Base-by-base conservation (phyloP, 2,888 invertebrate genomes). In the Heliothis peltigera region DNA sequence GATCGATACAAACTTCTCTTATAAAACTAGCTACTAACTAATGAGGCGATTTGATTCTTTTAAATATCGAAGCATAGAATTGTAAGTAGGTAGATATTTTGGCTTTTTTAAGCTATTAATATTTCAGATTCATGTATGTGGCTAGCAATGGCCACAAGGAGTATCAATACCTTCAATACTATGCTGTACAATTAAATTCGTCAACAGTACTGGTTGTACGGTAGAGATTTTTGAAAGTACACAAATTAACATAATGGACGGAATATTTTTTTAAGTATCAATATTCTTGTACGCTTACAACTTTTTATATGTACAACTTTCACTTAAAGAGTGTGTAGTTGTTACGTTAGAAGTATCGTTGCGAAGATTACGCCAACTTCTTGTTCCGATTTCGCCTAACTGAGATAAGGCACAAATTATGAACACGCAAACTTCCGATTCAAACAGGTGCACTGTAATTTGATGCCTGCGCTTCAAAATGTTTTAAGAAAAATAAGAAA, bases 221-320 rank as follows among this genome's bases (percentile, higher is more conserved):
- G 10, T 47, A 55, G 17, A 22, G 10, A n/a, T 25, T 56, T 73
- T 55, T 66, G 74, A 70, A 70, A 57, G 61, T 75, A 12, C 55
- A 32, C 21, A 46, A 35, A 56, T 74, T 75, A 48, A 46, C 28
- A 39, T 58, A 57, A 75, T 22, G 28, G 32, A 12, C 18, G 25
- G 17, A 19, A n/a, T 39, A 55, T 75, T 53, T 71, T n/a, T 54
- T 48, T 32, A 57, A 56, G 49, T 60, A 61, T 42, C 63, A 39
- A 52, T 60, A 46, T 65, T 54, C 12, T 35, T 55, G 46, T 6
- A 64, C 19, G 46, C 35, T 47, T 28, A 58, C 46, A 60, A 28
- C n/a, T 46, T 46, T 21, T 55, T 56, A 35, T 22, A 44, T 17
- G 18, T 57, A 17, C 6, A 19, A 74, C 72, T 74, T 74, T 74